Base-by-base conservation (phyloP, 2,888 invertebrate genomes). In the Tetheella fluctuosa region DNA sequence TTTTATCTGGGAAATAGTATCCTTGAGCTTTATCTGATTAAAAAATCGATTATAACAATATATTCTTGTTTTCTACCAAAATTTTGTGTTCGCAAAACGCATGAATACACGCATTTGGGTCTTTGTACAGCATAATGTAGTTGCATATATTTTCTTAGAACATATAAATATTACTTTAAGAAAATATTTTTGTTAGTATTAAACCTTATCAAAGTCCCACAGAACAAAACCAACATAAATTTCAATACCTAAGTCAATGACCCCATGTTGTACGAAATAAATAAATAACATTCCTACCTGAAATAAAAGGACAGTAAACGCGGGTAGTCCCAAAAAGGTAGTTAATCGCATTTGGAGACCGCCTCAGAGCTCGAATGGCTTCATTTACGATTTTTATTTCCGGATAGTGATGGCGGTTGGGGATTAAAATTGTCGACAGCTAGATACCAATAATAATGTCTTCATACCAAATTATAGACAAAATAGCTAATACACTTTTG, bases 301-400 rank as follows among this genome's bases (percentile, higher is more conserved):
- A 91, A 89, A 91, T 92, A 91, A 92, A 92, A 90, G 88, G 83
- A 90, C 88, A 87, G 84, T 91, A 90, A 92, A 92, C 83, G 86
- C 76, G 81, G 81, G 81, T 79, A 77, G 81, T 85, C 85, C 87
- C 84, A 81, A 84, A 86, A 89, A 89, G 82, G 91, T 83, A 91
- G 87, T 92, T 92, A 92, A 92, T 91, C 86, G 87, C 85, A 83
- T 86, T 86, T 80, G 80, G 86, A 86, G 84, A 86, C 87, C 84
- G 86, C 84, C 85, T 81, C 84, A 71, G 82, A 79, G 85, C 83
- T 80, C 76, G 80, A 92, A 93, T 91, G 81, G 90, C 92, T 93
- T 93, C 92, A 93, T 93, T 92, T 93, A 91, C 92, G 90, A 90
- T 93, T 92, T 92, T 92, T 92, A 91, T 91, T 89, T 91, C 88